Evolutionary conservation across 2,888 invertebrate species (phyloP).

Genomic region (Chrysina gloriosa): DNA sequence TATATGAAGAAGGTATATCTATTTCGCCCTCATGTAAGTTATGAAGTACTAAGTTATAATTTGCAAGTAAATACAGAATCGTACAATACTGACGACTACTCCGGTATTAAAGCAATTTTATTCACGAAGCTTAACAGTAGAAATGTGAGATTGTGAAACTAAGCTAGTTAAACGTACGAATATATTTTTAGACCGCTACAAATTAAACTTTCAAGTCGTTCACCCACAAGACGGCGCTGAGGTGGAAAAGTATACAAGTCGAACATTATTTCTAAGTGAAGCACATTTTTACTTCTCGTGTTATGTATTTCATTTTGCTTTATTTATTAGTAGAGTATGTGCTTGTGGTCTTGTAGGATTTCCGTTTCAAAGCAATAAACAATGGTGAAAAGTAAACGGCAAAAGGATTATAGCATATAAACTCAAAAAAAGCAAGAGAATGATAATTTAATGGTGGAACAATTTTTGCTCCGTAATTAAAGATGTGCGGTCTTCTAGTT

Average conservation of each 20-base stretch:
- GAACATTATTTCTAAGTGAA: not conserved
- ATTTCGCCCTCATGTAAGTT: no score
- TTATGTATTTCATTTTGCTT: not conserved
- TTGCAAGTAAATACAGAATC: no score
- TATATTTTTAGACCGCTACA: constrained; percentile 51
- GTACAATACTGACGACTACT: not conserved
- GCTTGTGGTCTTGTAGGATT: no score
- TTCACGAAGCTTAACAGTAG: not conserved
- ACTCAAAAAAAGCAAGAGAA: no score
- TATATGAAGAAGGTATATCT: no score
- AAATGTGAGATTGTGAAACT: constrained; percentile 4
- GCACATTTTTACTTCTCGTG: not conserved
- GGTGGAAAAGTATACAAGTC: constrained; percentile 8
- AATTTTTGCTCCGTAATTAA: no score
- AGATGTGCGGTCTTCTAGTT: no score
- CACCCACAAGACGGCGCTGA: constrained; percentile 44
- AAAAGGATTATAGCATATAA: no score
- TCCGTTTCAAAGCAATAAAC: no score
- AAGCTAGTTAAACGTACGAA: constrained; percentile 4
- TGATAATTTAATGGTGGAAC: no score
- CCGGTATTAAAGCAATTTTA: not conserved
- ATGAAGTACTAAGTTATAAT: no score
- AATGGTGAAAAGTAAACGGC: no score
- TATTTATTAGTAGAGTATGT: not conserved
- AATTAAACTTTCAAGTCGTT: constrained; percentile 52